Conservation (phyloP, 2,797 vertebrate species). For the Alcedo atthis region DNA sequence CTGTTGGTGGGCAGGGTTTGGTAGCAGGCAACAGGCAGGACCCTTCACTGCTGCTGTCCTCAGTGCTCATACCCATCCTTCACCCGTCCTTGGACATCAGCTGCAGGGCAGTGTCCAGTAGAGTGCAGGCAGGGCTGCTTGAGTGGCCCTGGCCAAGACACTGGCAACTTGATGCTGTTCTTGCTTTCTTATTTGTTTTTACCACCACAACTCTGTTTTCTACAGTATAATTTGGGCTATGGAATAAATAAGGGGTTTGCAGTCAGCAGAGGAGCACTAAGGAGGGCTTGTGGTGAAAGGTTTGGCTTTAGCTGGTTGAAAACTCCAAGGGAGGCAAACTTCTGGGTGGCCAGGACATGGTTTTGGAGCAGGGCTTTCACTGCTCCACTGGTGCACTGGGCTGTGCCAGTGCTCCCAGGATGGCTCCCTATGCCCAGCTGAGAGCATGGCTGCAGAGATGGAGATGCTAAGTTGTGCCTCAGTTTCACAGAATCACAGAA, state of each 20-base stretch:
- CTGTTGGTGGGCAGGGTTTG: fast-evolving
- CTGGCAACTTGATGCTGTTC: not conserved
- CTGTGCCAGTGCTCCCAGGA: not conserved
- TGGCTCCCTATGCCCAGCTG: not conserved
- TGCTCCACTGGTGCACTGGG: fast-evolving
- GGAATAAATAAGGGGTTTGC: not conserved
- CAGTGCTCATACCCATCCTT: fast-evolving
- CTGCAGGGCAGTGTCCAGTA: not conserved
- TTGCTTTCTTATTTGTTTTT: not conserved
- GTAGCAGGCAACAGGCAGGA: not conserved
- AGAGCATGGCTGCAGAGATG: not conserved
- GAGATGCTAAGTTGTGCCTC: not conserved
- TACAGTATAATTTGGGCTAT: fast-evolving
- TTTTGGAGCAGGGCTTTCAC: not conserved
- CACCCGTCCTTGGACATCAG: not conserved
- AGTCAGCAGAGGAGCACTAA: not conserved
- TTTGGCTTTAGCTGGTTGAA: not conserved
- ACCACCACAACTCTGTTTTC: not conserved
- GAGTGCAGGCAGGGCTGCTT: not conserved
- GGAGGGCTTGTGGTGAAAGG: not conserved
- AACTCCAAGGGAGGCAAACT: fast-evolving
- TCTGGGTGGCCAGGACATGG: not conserved
- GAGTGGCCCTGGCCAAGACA: not conserved
- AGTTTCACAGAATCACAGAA: not conserved
- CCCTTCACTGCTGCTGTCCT: not conserved